Evolutionary conservation across 2,113 vertebrate genomes (phyloP), one percentile per base, ranked within the genome.

Genomic region (Plecturocebus donacophilus): DNA sequence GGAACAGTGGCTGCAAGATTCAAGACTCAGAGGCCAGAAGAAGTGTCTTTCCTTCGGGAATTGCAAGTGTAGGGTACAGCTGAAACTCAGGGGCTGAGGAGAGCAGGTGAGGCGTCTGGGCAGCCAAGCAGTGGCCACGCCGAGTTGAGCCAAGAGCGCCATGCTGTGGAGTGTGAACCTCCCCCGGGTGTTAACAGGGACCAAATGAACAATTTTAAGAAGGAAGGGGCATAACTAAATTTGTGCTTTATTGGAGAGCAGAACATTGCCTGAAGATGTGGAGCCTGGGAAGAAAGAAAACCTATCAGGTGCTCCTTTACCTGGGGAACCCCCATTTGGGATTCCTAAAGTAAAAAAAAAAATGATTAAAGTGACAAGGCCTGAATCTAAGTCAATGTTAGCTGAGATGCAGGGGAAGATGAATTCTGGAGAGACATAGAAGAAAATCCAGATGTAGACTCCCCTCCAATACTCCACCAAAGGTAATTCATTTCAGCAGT

Each of bases 101-200:
- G 7, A 30, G 25, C 8, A 19, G 6, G 87, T 14, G 8, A 75
- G 35, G 40, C 2, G 0, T 47, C 0, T 42, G 35, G 25, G 64
- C 3, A 42, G 38, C 77, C 21, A 40, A 35, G 13, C 10, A 1
- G 7, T 19, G 6, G 10, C 3, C 40, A 47, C 1, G 0, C 11
- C 3, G 12, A 38, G 45, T 56, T 35, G 12, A 80, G 70, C 38
- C 52, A 71, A 25, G 52, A 52, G 45, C 0, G 3, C 49, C 12
- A 32, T 0, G 11, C 20, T 75, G 3, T 19, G 27, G 38, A n/a
- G 14, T 14, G 16, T 27, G 32, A 83, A 54, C 21, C 3, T 80
- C 56, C 32, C 40, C 16, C 25, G 40, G n/a, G 32, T 40, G 16
- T 70, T 80, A 66, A 49, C 9, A 61, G 61, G 47, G 75, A 90